Percentiles rank a stretch among this genome's conserved stretches.
phyloP scores from a whole-genome alignment of 2,888 invertebrate species.

The Cactoblastis cactorum region DNA sequence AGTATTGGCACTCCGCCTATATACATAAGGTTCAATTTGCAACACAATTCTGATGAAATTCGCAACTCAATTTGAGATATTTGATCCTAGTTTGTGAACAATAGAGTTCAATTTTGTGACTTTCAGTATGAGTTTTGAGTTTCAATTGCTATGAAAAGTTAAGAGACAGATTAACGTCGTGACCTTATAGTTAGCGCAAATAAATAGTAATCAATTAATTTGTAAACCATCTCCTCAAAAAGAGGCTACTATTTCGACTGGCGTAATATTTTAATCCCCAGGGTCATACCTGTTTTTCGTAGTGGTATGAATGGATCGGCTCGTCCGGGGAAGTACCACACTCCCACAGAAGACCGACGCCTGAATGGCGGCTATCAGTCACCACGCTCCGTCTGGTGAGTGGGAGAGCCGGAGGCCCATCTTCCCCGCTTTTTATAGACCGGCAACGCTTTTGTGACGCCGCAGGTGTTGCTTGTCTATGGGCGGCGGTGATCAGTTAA shows the following conservation, averaged over 20 bases:
- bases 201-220: background rate
- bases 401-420: no score
- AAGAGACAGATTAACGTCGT: background rate
- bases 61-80: background rate
- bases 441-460: no score
- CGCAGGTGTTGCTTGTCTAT: no score
- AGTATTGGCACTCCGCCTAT: slow-evolving; percentile 8
- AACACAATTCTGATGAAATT: background rate
- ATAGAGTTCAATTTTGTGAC: background rate
- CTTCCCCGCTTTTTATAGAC: no score
- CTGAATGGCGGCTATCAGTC: no score
- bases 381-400: no score
- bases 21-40: slow-evolving; percentile 4
- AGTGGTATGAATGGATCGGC: no score
- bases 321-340: no score
- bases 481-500: no score
- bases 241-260: background rate
- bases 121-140: background rate
- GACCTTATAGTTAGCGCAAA: background rate
- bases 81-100: background rate
- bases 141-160: background rate
- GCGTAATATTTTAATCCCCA: no score
- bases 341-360: no score
- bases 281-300: no score
- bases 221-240: background rate